Base-by-base conservation (phyloP, 2,888 invertebrate species). In the Xestia c-nigrum region DNA sequence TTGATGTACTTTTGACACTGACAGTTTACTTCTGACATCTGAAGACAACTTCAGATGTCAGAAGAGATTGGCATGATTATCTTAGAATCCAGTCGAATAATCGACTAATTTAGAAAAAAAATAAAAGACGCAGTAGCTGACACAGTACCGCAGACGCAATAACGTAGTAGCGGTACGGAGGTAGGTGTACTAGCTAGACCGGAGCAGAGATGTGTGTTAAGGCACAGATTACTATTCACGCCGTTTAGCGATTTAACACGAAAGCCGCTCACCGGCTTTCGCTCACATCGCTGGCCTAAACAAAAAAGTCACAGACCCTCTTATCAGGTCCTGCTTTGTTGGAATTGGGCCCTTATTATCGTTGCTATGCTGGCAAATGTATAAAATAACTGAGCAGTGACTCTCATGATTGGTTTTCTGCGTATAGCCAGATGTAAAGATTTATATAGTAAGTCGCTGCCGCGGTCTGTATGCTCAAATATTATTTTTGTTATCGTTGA, bases 1-100 rank as follows among this genome's bases (percentile, higher is more conserved):
- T 82, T 74, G 76, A 75, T 79, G 50, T 76, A 73, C 72, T 72
- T 78, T 84, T 76, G 83, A 83, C 79, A 57, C 55, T 76, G 72
- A 71, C 81, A 31, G 1, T 12, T 24, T 16, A 31, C 31, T n/a
- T n/a, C n/a, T n/a, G n/a, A n/a, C n/a, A n/a, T n/a, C n/a, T n/a
- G n/a, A n/a, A n/a, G n/a, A n/a, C n/a, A n/a, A n/a, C 5, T 66
- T 19, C 19, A 10, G 24, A 46, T 50, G 47, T 50, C 19, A 66
- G 21, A 50, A 66, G 7, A 31, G 31, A 12, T 46, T 14, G 31
- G 24, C 24, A 21, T 5, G 47, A 1, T 0, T 6, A 43, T 43
- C 9, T 16, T 16, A 19, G 1, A 43, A 7, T 14, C n/a, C 14
- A 43, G 14, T 24, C 2, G 24, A 66, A 10, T 66, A 66, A 67